Percentiles rank a stretch among this genome's conserved stretches.
phyloP scores from a whole-genome alignment of 1,140 invertebrate genomes.

The Rhagoletis pomonella region DNA sequence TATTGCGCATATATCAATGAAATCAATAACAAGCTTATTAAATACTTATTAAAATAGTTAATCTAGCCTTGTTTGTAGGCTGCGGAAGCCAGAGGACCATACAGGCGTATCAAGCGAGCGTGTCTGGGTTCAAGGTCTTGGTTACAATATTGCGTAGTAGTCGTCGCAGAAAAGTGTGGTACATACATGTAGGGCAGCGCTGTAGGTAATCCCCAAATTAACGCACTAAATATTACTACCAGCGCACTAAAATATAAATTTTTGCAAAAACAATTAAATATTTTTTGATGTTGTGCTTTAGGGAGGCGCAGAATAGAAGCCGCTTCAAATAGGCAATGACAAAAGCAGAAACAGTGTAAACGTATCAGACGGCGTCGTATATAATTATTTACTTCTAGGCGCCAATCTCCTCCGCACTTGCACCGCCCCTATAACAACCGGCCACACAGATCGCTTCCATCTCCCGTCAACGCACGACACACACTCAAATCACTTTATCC shows the following conservation, averaged over 20 bases:
- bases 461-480: background rate
- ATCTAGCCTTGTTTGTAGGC: background rate
- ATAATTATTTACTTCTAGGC: background rate
- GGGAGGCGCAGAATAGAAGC: too few relatives aligned
- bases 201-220: too few relatives aligned
- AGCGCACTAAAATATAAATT: too few relatives aligned
- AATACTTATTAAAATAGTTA: background rate
- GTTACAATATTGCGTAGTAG: constrained; percentile 21
- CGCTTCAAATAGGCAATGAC: background rate
- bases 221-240: too few relatives aligned
- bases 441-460: constrained; percentile 9
- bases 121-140: constrained; percentile 41
- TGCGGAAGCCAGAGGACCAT: too few relatives aligned
- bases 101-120: background rate
- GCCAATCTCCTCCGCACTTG: background rate
- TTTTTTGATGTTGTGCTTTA: too few relatives aligned
- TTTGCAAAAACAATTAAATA: too few relatives aligned
- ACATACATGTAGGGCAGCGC: too few relatives aligned
- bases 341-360: too few relatives aligned
- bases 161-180: background rate
- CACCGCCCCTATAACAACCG: background rate
- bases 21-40: too few relatives aligned
- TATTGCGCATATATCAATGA: background rate
- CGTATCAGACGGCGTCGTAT: background rate
- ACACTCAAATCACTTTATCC: constrained; percentile 9